Evolutionary conservation across 2,113 vertebrate genomes (phyloP).

Genomic region (Cyanoramphus novaezelandiae): DNA sequence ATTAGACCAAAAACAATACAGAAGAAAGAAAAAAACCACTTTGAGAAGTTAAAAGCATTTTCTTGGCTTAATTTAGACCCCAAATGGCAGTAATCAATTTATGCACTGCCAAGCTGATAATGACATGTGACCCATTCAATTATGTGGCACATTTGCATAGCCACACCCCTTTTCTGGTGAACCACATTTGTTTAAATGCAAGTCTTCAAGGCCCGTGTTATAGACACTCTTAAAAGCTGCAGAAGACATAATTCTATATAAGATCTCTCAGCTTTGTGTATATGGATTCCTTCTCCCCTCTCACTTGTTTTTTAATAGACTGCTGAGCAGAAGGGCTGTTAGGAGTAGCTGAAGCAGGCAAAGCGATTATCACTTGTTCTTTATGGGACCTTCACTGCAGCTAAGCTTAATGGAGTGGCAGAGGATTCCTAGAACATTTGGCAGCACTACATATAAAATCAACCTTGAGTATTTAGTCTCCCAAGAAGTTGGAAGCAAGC

Average conservation of each 20-base stretch:
- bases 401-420: neutral
- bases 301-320: neutral
- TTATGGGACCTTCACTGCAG: neutral
- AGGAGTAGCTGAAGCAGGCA: neutral
- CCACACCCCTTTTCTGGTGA: neutral
- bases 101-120: neutral
- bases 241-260: neutral
- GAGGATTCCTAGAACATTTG: neutral
- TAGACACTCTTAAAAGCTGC: neutral
- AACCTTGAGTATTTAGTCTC: neutral
- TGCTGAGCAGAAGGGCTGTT: neutral
- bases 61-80: neutral
- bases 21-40: neutral
- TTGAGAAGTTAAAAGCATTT: neutral
- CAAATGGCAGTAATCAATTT: neutral
- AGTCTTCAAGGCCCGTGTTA: neutral
- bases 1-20: neutral
- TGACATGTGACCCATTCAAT: neutral
- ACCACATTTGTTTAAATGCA: neutral
- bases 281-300: neutral
- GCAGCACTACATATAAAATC: neutral
- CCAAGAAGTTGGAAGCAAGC: neutral
- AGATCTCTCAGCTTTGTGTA: neutral
- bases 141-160: neutral
- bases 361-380: neutral